Evolutionary conservation across 1,140 invertebrate genomes (phyloP), one percentile per base, ranked within the genome.

Genomic region (Neomicropteryx cornuta): DNA sequence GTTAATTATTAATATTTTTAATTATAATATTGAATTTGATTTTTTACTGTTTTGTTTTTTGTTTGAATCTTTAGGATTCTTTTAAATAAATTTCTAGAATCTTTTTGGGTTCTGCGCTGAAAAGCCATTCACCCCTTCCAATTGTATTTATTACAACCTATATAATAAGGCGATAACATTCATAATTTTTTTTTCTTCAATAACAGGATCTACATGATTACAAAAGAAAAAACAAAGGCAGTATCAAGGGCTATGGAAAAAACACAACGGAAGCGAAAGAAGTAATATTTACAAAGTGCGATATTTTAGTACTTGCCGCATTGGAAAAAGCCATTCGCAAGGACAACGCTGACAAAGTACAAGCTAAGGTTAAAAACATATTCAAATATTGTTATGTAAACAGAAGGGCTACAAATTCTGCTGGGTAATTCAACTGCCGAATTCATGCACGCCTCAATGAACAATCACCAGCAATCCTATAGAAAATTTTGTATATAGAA

Each of bases 261-360:
- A 82, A 84, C 2, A 68, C 76, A 45, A 75, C 75, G 39, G 50
- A 55, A 2, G 72, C 72, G 20, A 57, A 60, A 2, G 75, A 79
- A 24, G 56, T 72, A 20, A 53, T 92, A 44, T 79, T 55, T 41
- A 80, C 89, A 51, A 66, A 84, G 27, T 89, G 84, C 56, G 91
- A 95, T 52, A 91, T 95, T 37, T 62, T 95, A 1, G 74, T 94
- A 10, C 81, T 88, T 5, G 86, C 89, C 43, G 90, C 88, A 11
- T 76, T 73, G 36, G 87, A 95, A 53, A 87, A 90, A 60, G 75
- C 79, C 18, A 76, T 95, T 28, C 79, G 72, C 3, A 74, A 70
- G 40, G 73, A 77, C 0, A 87, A 90, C 59, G 91, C 88, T 8
- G 58, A 72, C 29, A 73, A 77, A 41, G 62, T 94, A 5, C 74